Evolutionary conservation across 2,113 vertebrate species (phyloP).

Genomic region (Anser brachyrhynchus): DNA sequence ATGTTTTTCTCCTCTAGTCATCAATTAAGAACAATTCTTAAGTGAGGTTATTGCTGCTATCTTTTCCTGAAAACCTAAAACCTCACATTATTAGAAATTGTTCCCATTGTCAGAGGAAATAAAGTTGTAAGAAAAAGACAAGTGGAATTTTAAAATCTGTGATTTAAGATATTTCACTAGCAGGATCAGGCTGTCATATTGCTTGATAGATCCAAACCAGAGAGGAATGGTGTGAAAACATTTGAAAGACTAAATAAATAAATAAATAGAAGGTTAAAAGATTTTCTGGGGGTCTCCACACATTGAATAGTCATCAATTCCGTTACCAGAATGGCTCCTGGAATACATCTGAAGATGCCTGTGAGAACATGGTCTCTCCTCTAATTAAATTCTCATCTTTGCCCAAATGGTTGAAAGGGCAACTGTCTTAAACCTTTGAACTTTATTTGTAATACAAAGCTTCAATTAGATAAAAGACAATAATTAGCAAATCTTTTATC

Average conservation of each 20-base stretch:
- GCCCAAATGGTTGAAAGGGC: constrained; percentile 82
- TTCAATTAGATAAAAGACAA: constrained; percentile 98
- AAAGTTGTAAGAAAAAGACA: neutral
- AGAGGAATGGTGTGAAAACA: constrained; percentile 26
- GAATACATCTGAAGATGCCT: constrained; percentile 34
- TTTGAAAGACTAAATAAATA: constrained; percentile 35
- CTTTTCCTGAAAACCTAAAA: neutral
- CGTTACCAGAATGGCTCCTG: constrained; percentile 27
- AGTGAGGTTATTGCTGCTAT: neutral
- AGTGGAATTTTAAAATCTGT: neutral
- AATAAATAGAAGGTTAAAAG: constrained; percentile 40
- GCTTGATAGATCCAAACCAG: constrained; percentile 21
- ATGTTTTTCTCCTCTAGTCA: neutral
- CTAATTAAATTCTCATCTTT: constrained; percentile 92
- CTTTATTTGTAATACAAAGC: constrained; percentile 91
- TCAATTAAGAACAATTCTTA: neutral
- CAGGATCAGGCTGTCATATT: neutral
- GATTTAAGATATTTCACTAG: neutral
- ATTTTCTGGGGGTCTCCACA: constrained; percentile 31
- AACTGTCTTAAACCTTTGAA: constrained; percentile 92
- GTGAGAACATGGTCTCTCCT: constrained; percentile 67
- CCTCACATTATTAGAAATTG: neutral
- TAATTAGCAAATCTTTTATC: constrained; percentile 99
- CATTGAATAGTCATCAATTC: constrained; percentile 53
- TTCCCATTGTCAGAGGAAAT: neutral